Evolutionary conservation across 2,113 vertebrate genomes (phyloP).

Genomic region (Columba livia): DNA sequence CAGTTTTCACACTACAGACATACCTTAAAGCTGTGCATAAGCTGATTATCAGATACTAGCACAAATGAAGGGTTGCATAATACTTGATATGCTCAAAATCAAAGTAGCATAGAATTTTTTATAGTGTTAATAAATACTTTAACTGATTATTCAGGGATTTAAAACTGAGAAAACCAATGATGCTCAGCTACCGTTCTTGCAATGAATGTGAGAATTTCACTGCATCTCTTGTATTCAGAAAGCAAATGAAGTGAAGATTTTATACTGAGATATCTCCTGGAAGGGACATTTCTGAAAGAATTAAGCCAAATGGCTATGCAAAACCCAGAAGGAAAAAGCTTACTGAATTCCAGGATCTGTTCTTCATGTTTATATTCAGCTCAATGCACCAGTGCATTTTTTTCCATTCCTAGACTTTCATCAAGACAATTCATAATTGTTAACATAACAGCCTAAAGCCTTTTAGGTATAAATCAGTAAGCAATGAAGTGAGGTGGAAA

Average conservation of each 20-base stretch:
- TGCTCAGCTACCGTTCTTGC: not conserved
- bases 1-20: not conserved
- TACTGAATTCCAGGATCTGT: not conserved
- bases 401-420: slow-evolving; percentile 22
- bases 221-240: not conserved
- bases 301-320: not conserved
- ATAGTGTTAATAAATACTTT: not conserved
- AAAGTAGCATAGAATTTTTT: not conserved
- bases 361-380: not conserved
- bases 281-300: not conserved
- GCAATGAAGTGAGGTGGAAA: slow-evolving; percentile 39
- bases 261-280: not conserved
- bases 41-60: not conserved
- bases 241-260: not conserved
- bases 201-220: not conserved
- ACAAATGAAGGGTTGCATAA: not conserved
- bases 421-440: slow-evolving; percentile 41
- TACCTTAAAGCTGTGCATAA: not conserved
- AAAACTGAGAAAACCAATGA: not conserved
- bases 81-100: not conserved
- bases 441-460: slow-evolving; percentile 48
- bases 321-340: not conserved
- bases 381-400: not conserved
- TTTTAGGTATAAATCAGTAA: slow-evolving; percentile 55
- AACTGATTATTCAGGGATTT: not conserved